A percentile compares a stretch with the other conserved stretches of the same genome.
phyloP scores from a whole-genome alignment of 1,140 invertebrate species.

The Megalopta genalis region DNA sequence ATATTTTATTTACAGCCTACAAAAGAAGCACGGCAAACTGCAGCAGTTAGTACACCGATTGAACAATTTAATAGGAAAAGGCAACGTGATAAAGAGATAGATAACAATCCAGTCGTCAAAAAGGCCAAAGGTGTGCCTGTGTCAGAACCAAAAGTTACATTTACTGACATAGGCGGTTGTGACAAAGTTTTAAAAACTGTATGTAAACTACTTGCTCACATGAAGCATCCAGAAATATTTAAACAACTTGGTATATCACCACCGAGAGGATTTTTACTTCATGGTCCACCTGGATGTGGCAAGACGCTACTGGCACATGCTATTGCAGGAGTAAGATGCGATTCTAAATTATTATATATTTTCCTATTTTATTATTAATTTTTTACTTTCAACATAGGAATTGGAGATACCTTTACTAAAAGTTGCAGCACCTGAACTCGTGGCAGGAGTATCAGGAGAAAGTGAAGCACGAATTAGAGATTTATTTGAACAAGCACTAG shows the following conservation, averaged over 20 bases:
- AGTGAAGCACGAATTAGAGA: slow-evolving; percentile 95
- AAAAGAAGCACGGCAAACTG: slow-evolving; percentile 21
- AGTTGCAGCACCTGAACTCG: slow-evolving; percentile 93
- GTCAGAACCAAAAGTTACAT: slow-evolving; percentile 81
- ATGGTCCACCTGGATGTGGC: slow-evolving; percentile 96
- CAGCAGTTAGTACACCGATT: not conserved
- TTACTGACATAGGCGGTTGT: slow-evolving; percentile 89
- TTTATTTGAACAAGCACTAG: slow-evolving; percentile 91
- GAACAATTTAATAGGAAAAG: slow-evolving; percentile 74
- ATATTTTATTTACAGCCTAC: slow-evolving; percentile 46
- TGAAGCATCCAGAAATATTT: slow-evolving; percentile 92
- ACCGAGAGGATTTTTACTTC: slow-evolving; percentile 91
- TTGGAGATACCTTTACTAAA: slow-evolving; percentile 89
- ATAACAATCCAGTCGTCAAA: slow-evolving; percentile 65
- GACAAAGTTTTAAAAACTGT: slow-evolving; percentile 87
- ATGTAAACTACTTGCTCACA: slow-evolving; percentile 89
- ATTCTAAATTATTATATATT: not conserved
- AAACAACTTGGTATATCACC: slow-evolving; percentile 88
- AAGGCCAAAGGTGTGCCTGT: slow-evolving; percentile 67
- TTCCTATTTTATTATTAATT: slow-evolving; percentile 6
- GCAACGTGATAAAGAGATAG: slow-evolving; percentile 74
- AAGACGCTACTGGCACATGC: slow-evolving; percentile 95
- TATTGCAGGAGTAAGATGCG: slow-evolving; percentile 90
- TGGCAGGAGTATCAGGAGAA: slow-evolving; percentile 97
- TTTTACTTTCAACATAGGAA: slow-evolving; percentile 77